These are phyloP conservation scores for Eueides isabella DNA, from an alignment of 1,140 invertebrate species.

Conservation along the genomic window DNA sequence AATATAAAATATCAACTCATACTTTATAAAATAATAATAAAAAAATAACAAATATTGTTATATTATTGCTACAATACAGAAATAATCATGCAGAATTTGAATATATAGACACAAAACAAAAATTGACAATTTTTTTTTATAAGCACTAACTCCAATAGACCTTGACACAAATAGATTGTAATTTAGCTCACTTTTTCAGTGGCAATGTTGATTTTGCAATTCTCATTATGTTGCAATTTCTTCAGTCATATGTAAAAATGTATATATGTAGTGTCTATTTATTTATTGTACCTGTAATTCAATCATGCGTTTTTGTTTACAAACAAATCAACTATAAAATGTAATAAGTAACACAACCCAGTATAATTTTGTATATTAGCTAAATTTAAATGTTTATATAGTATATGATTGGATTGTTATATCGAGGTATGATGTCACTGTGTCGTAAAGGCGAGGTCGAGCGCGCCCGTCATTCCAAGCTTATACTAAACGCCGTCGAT, in stretches of 20 bases:
- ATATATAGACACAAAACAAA: background rate
- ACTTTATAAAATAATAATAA: too few relatives aligned
- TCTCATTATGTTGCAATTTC: background rate
- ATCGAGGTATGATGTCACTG: constrained; percentile 77
- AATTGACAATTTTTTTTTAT: background rate
- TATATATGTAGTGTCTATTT: background rate
- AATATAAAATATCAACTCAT: too few relatives aligned
- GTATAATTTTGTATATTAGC: background rate
- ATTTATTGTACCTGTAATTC: too few relatives aligned
- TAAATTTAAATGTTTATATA: constrained; percentile 27
- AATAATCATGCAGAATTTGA: background rate
- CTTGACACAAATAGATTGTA: constrained; percentile 36
- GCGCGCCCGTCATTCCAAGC: constrained; percentile 65
- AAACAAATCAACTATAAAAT: constrained; percentile 26
- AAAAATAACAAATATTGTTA: background rate
- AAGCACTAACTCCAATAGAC: background rate
- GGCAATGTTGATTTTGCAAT: background rate
- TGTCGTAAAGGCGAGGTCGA: constrained; percentile 79
- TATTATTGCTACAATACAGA: background rate
- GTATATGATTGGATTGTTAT: constrained; percentile 53
- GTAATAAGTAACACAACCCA: background rate
- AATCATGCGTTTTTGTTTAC: too few relatives aligned
- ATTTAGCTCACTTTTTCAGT: constrained; percentile 24
- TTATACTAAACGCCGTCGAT: constrained; percentile 69
- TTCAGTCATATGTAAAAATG: background rate